phyloP scores from a whole-genome alignment of 30 jellyfish, hydroid and myxozoan species.

The Aurelia aurita region DNA sequence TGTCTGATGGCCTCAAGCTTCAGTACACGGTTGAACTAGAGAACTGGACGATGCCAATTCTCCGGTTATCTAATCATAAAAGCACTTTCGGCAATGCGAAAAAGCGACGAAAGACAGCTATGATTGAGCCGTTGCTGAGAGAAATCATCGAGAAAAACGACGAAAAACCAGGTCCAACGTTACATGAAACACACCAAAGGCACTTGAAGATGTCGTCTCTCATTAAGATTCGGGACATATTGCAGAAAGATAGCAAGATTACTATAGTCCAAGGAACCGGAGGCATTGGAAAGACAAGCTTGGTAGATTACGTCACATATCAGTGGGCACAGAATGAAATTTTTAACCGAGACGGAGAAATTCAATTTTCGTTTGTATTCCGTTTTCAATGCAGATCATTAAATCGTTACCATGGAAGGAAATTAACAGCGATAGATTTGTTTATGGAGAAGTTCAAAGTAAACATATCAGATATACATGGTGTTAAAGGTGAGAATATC shows the following conservation, averaged over 20 bases:
- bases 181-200: too few relatives aligned
- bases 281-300: conserved; percentile 6
- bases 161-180: too few relatives aligned
- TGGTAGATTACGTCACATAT: not conserved
- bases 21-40: not conserved
- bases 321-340: not conserved
- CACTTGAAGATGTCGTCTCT: not conserved
- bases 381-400: conserved; percentile 1
- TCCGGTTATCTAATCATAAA: not conserved
- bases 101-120: not conserved
- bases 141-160: not conserved
- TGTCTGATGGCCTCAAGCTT: not conserved
- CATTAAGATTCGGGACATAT: not conserved
- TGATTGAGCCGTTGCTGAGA: not conserved
- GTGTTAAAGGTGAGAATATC: not conserved
- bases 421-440: not conserved
- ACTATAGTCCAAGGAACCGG: not conserved
- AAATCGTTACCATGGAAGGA: conserved; percentile 3
- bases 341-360: not conserved
- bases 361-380: not conserved
- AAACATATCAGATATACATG: not conserved
- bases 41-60: not conserved
- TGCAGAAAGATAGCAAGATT: not conserved
- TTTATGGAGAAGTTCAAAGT: not conserved
- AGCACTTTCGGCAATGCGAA: not conserved